Evolutionary conservation across 2,888 invertebrate genomes (phyloP).

Genomic region (Sarcophaga variegata): DNA sequence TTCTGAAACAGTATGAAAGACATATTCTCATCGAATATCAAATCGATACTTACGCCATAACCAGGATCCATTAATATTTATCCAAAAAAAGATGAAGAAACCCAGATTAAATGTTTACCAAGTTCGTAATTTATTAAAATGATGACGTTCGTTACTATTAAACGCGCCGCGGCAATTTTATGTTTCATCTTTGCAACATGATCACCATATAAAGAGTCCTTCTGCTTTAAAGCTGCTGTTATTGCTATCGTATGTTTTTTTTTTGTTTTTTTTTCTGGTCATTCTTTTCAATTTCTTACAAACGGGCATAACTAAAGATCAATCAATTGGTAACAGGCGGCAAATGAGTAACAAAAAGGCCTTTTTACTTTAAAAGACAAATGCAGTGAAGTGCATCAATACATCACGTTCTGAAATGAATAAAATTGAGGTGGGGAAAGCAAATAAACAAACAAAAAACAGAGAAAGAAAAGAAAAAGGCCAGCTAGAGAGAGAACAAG

Average conservation of each 20-base stretch:
- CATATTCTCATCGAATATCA: background rate
- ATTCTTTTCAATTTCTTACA: background rate
- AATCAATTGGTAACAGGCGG: constrained; percentile 65
- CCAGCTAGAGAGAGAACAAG: constrained; percentile 14
- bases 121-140: constrained; percentile 18
- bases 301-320: constrained; percentile 57
- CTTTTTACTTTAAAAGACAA: background rate
- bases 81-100: too few species aligned
- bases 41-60: background rate
- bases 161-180: constrained; percentile 4
- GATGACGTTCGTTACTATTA: background rate
- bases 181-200: constrained; percentile 18
- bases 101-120: background rate
- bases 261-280: background rate
- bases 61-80: background rate
- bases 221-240: background rate
- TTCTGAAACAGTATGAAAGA: background rate
- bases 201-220: constrained; percentile 21
- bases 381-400: constrained; percentile 30
- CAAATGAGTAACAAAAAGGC: constrained; percentile 58
- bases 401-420: background rate
- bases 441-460: background rate
- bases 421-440: background rate
- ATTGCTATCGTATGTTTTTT: background rate
- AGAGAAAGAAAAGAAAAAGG: background rate